A percentile compares a stretch with the other conserved stretches of the same genome.
These are phyloP conservation scores for Drosophila koepferae DNA, from an alignment of 2,888 invertebrate species.

Conservation along the genomic window DNA sequence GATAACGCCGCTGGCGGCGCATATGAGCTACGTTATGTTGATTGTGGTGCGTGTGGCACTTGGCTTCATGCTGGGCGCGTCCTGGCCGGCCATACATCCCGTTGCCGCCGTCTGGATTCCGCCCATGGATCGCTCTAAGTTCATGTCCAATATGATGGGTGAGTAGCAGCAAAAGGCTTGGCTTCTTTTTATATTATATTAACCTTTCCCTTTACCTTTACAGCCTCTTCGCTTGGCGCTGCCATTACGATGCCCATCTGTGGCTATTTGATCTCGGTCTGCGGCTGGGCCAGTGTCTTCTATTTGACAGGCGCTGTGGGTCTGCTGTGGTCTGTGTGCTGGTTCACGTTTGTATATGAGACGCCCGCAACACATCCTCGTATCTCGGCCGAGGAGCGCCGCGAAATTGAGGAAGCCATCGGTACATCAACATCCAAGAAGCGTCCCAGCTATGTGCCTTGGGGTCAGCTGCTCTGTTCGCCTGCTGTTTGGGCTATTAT, in stretches of 20 bases:
- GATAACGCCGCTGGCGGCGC: conserved; percentile 91
- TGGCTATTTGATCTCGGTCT: conserved; percentile 91
- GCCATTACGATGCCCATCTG: conserved; percentile 95
- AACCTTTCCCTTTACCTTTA: conserved; percentile 14
- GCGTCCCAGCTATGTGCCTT: conserved; percentile 90
- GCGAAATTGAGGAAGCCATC: conserved; percentile 90
- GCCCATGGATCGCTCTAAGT: conserved; percentile 95
- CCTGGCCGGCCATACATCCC: conserved; percentile 97
- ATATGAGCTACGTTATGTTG: conserved; percentile 89
- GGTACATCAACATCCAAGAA: conserved; percentile 87
- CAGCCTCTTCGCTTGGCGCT: conserved; percentile 96
- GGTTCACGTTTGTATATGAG: conserved; percentile 93
- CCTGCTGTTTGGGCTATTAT: conserved; percentile 94
- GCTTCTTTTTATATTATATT: neutral
- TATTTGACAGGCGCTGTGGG: conserved; percentile 93
- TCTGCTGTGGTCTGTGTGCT: conserved; percentile 91
- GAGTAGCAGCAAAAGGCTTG: conserved; percentile 59
- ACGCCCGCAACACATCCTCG: conserved; percentile 93
- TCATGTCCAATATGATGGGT: conserved; percentile 97
- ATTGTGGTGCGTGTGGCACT: conserved; percentile 90
- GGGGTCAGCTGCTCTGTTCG: conserved; percentile 89
- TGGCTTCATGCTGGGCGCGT: conserved; percentile 92
- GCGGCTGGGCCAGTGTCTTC: conserved; percentile 96
- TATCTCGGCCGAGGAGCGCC: conserved; percentile 90
- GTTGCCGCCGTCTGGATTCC: conserved; percentile 98